Evolutionary conservation across 2,113 vertebrate genomes (phyloP).

Genomic region (Merops nubicus): DNA sequence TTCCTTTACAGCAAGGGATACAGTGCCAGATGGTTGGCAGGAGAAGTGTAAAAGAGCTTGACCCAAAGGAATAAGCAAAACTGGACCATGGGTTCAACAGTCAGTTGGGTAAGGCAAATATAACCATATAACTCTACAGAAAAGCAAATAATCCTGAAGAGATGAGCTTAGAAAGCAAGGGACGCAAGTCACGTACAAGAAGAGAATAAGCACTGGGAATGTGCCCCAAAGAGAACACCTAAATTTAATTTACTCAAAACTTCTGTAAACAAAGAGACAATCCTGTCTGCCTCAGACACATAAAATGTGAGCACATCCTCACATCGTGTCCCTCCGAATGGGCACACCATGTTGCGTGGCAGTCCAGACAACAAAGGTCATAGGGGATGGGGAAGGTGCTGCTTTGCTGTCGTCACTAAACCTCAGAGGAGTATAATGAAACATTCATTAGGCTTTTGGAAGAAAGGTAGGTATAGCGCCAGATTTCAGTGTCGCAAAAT

Average conservation of each 20-base stretch:
- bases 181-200: background rate
- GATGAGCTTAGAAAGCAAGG: background rate
- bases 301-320: background rate
- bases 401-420: background rate
- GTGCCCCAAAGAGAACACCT: background rate
- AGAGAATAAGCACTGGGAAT: background rate
- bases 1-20: background rate
- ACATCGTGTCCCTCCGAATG: accelerated
- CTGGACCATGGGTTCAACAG: background rate
- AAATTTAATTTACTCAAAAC: background rate
- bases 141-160: background rate
- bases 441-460: background rate
- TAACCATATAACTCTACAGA: background rate
- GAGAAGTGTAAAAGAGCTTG: background rate
- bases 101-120: background rate
- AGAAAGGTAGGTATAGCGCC: background rate
- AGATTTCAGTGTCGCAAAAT: background rate
- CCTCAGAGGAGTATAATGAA: background rate
- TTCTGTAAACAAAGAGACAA: background rate
- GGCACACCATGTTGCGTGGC: accelerated
- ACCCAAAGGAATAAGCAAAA: background rate
- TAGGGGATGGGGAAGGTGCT: background rate
- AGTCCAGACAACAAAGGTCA: background rate
- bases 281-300: background rate
- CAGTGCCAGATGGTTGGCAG: background rate